Percentiles rank a stretch among this genome's conserved stretches.
Evolutionary conservation across 2,888 invertebrate genomes (phyloP).

Genomic region (Acholoe squamosa): DNA sequence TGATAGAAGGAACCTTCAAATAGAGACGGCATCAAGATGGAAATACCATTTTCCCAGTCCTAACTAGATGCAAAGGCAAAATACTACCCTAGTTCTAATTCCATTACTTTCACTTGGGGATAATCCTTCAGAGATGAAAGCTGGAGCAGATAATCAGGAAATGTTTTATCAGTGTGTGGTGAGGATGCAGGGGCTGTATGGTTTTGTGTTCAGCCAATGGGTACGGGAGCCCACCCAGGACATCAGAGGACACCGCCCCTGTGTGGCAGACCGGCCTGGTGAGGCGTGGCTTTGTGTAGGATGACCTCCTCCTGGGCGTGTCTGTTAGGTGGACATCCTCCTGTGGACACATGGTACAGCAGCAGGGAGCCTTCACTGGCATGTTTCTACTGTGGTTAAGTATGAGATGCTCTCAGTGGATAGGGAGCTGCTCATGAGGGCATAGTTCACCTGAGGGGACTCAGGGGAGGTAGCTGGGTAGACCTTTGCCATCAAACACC

Average conservation of each 20-base stretch:
- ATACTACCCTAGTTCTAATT: neutral
- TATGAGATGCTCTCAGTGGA: neutral
- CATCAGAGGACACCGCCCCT: neutral
- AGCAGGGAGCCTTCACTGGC: neutral
- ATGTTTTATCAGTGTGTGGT: slow-evolving; percentile 17
- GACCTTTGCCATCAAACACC: slow-evolving; percentile 43
- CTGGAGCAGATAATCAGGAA: slow-evolving; percentile 7
- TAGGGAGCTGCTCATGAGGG: neutral
- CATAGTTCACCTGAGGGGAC: neutral
- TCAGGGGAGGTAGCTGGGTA: neutral
- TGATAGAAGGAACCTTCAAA: neutral
- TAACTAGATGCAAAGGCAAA: slow-evolving; percentile 1
- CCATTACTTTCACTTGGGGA: neutral
- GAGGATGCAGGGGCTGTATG: neutral
- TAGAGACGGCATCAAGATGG: neutral
- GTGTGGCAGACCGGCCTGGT: neutral
- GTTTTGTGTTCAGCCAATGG: neutral
- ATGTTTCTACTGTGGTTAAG: neutral
- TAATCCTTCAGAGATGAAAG: slow-evolving; percentile 24
- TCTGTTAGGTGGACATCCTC: neutral
- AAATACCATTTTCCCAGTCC: neutral
- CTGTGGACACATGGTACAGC: neutral
- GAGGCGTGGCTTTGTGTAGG: neutral
- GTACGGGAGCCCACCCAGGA: neutral
- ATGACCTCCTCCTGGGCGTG: neutral